Conservation (phyloP, 2,888 invertebrate genomes). For the Villa cingulata region DNA sequence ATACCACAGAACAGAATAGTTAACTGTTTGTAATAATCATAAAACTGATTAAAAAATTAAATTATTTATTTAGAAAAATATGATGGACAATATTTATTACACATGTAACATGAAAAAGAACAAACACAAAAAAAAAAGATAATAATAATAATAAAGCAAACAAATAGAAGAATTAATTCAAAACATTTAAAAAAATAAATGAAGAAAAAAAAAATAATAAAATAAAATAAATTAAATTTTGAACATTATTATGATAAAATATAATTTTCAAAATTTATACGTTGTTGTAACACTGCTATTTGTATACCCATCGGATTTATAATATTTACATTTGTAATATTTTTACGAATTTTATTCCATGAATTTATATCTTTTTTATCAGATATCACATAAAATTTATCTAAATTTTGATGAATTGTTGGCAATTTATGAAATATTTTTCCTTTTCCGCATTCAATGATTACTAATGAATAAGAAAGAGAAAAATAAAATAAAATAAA, state of each 20-base stretch:
- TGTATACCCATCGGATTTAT: slow-evolving; percentile 22
- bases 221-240: slow-evolving; percentile 12
- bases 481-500: background rate
- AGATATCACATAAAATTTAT: slow-evolving; percentile 19
- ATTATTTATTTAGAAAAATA: too few species aligned
- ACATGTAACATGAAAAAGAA: too few species aligned
- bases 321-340: slow-evolving; percentile 17
- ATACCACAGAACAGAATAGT: too few species aligned
- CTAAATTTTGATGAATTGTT: background rate
- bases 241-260: slow-evolving; percentile 6
- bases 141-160: too few species aligned
- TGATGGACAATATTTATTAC: too few species aligned
- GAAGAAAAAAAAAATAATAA: slow-evolving; percentile 7
- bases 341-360: slow-evolving; percentile 20
- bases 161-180: too few species aligned
- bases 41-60: too few species aligned
- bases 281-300: slow-evolving; percentile 21
- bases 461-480: slow-evolving; percentile 14
- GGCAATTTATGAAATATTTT: slow-evolving; percentile 12
- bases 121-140: too few species aligned
- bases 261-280: slow-evolving; percentile 11
- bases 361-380: slow-evolving; percentile 16
- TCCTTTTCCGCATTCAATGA: slow-evolving; percentile 21
- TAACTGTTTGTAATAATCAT: too few species aligned
- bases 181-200: background rate